Evolutionary conservation across 2,888 invertebrate species (phyloP), one percentile per base, ranked within the genome.

Genomic region (Polyploca ridens): DNA sequence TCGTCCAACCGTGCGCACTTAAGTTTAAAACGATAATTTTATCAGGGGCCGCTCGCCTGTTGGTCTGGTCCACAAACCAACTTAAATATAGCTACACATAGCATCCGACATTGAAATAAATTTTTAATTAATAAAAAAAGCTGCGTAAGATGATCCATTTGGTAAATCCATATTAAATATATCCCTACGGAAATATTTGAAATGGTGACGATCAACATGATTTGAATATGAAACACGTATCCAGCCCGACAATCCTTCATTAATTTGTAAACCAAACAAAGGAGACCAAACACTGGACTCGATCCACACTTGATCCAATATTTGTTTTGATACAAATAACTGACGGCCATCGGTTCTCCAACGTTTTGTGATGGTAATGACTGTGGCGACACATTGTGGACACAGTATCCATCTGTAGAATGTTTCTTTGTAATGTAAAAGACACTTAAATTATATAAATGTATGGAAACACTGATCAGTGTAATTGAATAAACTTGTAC

Each of bases 311-410:
- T 94, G 94, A 78, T 81, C 77, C 85, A 94, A 94, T 94, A 93
- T 94, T 94, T 90, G 88, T 86, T 91, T 89, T 90, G 86, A 90
- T 88, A 90, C 90, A 90, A 89, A 87, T 87, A 89, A 87, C 78
- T 86, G 90, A 88, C 93, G 91, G 83, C 93, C 93, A 91, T 88
- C 83, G 89, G 84, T 85, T 87, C 82, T 80, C 83, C 76, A 73
- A 61, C 63, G 85, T 86, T 89, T 94, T 93, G 92, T 93, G 80
- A 93, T 94, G 93, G 73, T 93, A 94, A 94, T 93, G 85, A 83
- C 77, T 86, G 74, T 75, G 79, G 81, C 82, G 74, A 81, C 81
- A 79, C 74, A 80, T 81, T 90, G 89, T 90, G 86, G 87, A 90
- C 85, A 89, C 82, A 89, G 77, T 58, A 44, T 58, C 58, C 58